Base-by-base conservation (phyloP, 2,797 vertebrate genomes). In the Odontamblyopus lacepedii region DNA sequence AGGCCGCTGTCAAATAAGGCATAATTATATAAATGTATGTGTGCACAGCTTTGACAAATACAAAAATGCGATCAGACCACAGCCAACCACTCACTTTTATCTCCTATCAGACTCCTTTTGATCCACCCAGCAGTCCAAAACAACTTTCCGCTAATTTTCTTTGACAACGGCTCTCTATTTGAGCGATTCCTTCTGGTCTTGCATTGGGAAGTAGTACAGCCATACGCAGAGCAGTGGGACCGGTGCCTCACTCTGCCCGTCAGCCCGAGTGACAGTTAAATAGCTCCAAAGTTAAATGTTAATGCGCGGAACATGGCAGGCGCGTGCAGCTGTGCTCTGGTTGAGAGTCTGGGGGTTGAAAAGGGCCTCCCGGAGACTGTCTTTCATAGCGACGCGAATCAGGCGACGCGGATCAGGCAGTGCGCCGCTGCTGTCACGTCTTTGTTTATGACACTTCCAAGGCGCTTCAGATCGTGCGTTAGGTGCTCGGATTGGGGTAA, bases 371-470 rank as follows among this genome's bases (percentile, higher is more conserved):
- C 71, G 65, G 78, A 83, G 85, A 79, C 73, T 69, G 59, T 35
- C 76, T 86, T 83, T 83, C 67, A 82, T 63, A 62, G 3, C 48
- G 59, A 74, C 26, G 69, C 44, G 60, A 16, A 70, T 69, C 65
- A 80, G 79, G 4, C 51, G 51, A 73, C 19, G 69, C 51, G 57
- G 19, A 70, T 69, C 65, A 81, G 79, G 44, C 61, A 19, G 69
- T 23, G 38, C 38, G 76, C 74, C 38, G 77, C 79, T 75, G 82
- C 61, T 76, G 82, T 79, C 85, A 78, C 56, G 30, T 83, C 76
- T 85, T 81, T 88, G 84, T 84, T 80, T 68, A 4, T 44, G 67
- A 83, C 82, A 76, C 83, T 80, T 77, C 77, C 57, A 79, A 81
- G 71, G 75, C 79, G 83, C 83, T 50, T 80, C 76, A 82, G 80